Conservation (phyloP, 2,888 invertebrate species). For the Drosophila greeni region DNA sequence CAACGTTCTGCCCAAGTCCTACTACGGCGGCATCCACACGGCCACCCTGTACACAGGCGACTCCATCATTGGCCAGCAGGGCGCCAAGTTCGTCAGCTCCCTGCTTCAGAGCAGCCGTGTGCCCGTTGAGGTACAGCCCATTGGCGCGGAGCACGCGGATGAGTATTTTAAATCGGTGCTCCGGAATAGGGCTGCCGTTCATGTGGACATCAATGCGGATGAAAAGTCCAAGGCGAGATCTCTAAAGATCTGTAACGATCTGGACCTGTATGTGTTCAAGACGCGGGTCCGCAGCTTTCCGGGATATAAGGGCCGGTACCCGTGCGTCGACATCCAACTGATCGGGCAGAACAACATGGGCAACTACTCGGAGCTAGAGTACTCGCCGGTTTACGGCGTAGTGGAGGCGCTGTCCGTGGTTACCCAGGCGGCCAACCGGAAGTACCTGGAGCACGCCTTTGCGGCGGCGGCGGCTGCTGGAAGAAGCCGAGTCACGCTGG, state of each 20-base stretch:
- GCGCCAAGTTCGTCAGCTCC: constrained; percentile 56
- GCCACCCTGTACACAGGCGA: constrained; percentile 64
- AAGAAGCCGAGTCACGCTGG: constrained; percentile 63
- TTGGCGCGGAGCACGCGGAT: constrained; percentile 40
- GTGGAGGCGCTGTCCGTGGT: constrained; percentile 71
- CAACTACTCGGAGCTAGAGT: constrained; percentile 70
- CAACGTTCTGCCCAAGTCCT: constrained; percentile 53
- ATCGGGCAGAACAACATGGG: constrained; percentile 71
- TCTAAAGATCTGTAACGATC: constrained; percentile 56
- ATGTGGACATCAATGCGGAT: constrained; percentile 61
- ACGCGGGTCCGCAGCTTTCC: constrained; percentile 59
- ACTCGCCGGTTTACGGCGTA: constrained; percentile 71
- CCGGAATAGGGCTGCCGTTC: constrained; percentile 66
- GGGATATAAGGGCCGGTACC: constrained; percentile 62
- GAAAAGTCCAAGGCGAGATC: constrained; percentile 52
- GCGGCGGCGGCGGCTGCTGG: constrained; percentile 41
- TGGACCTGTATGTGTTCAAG: constrained; percentile 63
- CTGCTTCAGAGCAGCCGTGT: constrained; percentile 62
- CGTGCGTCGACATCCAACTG: constrained; percentile 61
- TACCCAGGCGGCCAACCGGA: constrained; percentile 27
- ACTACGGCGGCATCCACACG: constrained; percentile 65
- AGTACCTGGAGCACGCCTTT: constrained; percentile 64
- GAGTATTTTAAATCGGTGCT: constrained; percentile 67
- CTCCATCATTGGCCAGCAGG: constrained; percentile 59
- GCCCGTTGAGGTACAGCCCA: constrained; percentile 64